These are phyloP conservation scores for Bryconaethiops microstoma DNA, from an alignment of 2,797 vertebrate genomes.

Conservation along the genomic window DNA sequence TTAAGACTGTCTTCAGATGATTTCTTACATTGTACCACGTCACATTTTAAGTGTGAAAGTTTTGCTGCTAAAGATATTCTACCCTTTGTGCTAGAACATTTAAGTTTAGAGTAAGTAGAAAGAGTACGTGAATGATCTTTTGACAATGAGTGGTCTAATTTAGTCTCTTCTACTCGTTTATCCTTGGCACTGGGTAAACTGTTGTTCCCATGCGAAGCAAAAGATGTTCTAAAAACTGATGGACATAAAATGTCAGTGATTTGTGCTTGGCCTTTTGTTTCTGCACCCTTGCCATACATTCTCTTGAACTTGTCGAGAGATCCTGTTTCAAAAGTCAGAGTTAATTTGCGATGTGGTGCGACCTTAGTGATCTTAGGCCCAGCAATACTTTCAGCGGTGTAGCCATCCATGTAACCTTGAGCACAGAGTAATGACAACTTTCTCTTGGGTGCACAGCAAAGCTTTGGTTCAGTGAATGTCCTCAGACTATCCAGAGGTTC, in stretches of 20 bases:
- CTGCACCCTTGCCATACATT: conserved; percentile 72
- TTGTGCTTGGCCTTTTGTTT: conserved; percentile 35
- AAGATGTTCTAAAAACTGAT: neutral
- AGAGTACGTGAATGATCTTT: conserved; percentile 56
- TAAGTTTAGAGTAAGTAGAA: conserved; percentile 62
- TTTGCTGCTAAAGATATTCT: conserved; percentile 83
- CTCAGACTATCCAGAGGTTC: conserved; percentile 45
- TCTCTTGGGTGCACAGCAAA: conserved; percentile 56
- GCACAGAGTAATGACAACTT: conserved; percentile 61
- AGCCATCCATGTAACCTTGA: neutral
- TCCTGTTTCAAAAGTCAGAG: conserved; percentile 73
- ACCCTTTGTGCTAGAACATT: conserved; percentile 56
- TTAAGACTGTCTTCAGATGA: conserved; percentile 21
- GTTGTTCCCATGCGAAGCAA: conserved; percentile 16
- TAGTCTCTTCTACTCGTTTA: conserved; percentile 14
- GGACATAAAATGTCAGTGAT: conserved; percentile 20
- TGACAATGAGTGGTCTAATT: conserved; percentile 21
- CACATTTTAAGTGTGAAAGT: conserved; percentile 80
- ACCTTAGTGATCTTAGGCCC: conserved; percentile 65
- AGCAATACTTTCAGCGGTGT: conserved; percentile 11
- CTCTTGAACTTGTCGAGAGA: conserved; percentile 91
- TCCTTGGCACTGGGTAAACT: conserved; percentile 10
- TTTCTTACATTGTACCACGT: conserved; percentile 52
- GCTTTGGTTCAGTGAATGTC: conserved; percentile 21
- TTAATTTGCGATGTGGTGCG: conserved; percentile 68